phyloP scores from a whole-genome alignment of 2,888 invertebrate genomes.

The Perizoma affinitatum region DNA sequence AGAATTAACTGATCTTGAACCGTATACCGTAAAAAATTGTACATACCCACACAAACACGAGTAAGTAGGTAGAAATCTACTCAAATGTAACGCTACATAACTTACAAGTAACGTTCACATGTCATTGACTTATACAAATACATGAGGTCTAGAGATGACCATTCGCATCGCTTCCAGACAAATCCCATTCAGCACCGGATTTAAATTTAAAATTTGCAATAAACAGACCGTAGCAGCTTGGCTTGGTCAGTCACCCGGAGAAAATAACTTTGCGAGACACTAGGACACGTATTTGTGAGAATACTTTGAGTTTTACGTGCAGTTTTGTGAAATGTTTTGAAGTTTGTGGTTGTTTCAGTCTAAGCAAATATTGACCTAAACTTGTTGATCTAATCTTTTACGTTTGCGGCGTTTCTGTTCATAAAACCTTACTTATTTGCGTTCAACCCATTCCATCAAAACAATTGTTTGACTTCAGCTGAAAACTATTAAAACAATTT shows the following conservation, averaged over 20 bases:
- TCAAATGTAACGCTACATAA: not conserved
- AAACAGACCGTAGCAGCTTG: constrained; percentile 33
- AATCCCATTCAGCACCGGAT: constrained; percentile 31
- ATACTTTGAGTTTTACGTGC: constrained; percentile 11
- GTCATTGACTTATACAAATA: constrained; percentile 21
- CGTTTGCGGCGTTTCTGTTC: not conserved
- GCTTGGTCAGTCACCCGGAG: constrained; percentile 36
- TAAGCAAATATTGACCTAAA: too few relatives aligned
- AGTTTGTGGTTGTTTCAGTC: too few relatives aligned
- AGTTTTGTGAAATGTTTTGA: not conserved
- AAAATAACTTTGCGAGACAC: constrained; percentile 19
- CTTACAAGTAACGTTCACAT: not conserved
- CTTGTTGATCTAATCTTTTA: not conserved
- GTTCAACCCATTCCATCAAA: constrained; percentile 22
- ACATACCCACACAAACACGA: too few relatives aligned
- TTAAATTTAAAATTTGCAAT: constrained; percentile 41
- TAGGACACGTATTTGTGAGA: constrained; percentile 12
- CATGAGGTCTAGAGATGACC: constrained; percentile 15
- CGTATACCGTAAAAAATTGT: too few relatives aligned
- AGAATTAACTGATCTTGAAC: too few relatives aligned
- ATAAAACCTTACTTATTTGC: constrained; percentile 5
- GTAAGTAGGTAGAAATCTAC: too few relatives aligned
- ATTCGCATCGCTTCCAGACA: constrained; percentile 28
- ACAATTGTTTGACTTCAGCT: constrained; percentile 25
- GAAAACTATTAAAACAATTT: constrained; percentile 18